Percentiles rank a stretch among this genome's conserved stretches.
These are phyloP conservation scores for Cichlasoma orientale DNA, from an alignment of 2,797 vertebrate species.

Conservation along the genomic window DNA sequence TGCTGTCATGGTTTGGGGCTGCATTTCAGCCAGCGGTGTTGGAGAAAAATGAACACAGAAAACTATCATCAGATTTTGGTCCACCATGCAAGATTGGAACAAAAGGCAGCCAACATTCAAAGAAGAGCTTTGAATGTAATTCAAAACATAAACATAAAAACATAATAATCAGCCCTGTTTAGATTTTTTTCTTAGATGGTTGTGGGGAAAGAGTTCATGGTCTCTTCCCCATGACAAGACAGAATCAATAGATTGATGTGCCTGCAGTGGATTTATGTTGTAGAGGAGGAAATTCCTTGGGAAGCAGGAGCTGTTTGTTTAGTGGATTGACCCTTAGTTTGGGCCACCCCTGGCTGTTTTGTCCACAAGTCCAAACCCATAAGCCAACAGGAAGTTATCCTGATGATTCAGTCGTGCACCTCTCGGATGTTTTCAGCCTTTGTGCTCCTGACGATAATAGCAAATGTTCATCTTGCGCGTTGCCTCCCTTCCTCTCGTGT, in stretches of 20 bases:
- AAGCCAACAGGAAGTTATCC: constrained; percentile 53
- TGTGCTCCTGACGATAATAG: constrained; percentile 35
- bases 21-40: too few species aligned
- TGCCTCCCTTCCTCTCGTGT: constrained; percentile 66
- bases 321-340: constrained; percentile 33
- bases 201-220: not conserved
- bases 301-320: constrained; percentile 47
- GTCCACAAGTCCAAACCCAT: constrained; percentile 43
- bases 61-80: too few species aligned
- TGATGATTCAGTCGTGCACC: constrained; percentile 38
- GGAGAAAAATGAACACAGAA: too few species aligned
- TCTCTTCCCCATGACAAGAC: not conserved
- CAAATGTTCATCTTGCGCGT: constrained; percentile 45
- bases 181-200: not conserved
- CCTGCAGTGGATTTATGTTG: constrained; percentile 24
- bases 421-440: constrained; percentile 50
- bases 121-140: too few species aligned
- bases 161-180: not conserved
- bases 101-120: too few species aligned
- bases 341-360: constrained; percentile 38
- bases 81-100: too few species aligned
- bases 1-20: too few species aligned
- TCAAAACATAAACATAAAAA: not conserved
- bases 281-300: constrained; percentile 46
- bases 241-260: constrained; percentile 5